Base-by-base conservation (phyloP, 2,113 vertebrate species). In the Petroica traversi region DNA sequence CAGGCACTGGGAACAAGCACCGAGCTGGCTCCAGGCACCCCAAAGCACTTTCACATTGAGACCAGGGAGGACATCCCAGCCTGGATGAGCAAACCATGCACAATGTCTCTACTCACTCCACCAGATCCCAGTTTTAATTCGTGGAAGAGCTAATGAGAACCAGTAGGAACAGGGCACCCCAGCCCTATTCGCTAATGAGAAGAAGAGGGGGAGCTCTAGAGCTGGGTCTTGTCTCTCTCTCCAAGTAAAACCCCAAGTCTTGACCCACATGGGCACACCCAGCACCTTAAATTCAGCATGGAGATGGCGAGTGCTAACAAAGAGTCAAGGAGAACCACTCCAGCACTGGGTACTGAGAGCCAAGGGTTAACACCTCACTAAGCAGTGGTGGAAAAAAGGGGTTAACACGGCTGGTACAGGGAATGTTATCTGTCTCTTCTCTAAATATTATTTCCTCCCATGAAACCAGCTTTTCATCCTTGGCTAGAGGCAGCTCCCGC, bases 371-470 rank as follows among this genome's bases (percentile, higher is more conserved):
- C 48, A 58, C 22, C 72, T 46, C 5, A 0, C 33, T 4, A 8
- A 61, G 63, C 51, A 38, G 41, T 2, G 0, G 12, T 14, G 77
- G 23, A 33, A 92, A 33, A 26, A 49, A 92, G 87, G 92, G 64
- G 92, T 97, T 96, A 96, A 96, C 1, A 0, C 0, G 1, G 57
- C 6, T 20, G 62, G 58, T 85, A 76, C 63, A 91, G 85, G 68
- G 73, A 92, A 79, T 13, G 51, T 87, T 94, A 93, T 96, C 95
- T 62, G 38, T 78, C 96, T 96, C 80, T 92, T 95, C 62, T 94
- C 96, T 96, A 97, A 97, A 96, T 95, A 97, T 95, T 97, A 95
- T 97, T 97, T 96, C 92, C 94, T 97, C 95, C 96, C 95, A 91
- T 94, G 95, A 96, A 97, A 97, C 92, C 83, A 87, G 95, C 95